Base-by-base conservation (phyloP, 2,797 vertebrate genomes). In the Sardinella longiceps region DNA sequence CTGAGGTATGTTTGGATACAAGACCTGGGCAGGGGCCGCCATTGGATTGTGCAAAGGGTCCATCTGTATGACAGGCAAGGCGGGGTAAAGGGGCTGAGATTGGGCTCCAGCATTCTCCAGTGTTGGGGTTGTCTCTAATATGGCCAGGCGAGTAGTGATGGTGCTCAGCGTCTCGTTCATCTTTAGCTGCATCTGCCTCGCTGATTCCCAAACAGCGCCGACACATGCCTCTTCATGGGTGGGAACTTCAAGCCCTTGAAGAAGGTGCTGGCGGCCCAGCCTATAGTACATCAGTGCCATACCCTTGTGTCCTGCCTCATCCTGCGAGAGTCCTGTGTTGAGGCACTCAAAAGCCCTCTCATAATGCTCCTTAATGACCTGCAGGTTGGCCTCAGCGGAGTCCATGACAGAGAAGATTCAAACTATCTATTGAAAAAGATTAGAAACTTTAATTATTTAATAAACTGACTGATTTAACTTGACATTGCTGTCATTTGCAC, bases 351-450 rank as follows among this genome's bases (percentile, higher is more conserved):
- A 96, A 0, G 97, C 97, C 88, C 93, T 92, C 87, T 94, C 93
- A 83, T 97, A 97, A 85, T 96, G 96, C 90, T 96, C 95, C 88
- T 91, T 96, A 87, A 99, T 96, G 83, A 94, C 90, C 88, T 95
- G 92, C 87, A 98, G 90, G 88, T 96, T 94, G 66, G 92, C 89
- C 82, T 95, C 96, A 87, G 92, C 84, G 86, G 88, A 87, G 63
- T 88, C 87, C 12, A 92, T 90, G 70, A 39, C 70, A 77, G 43
- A 43, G 70, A 77, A 39, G 33, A 77, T 77, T 43, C 66, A 39
- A 28, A 33, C 33, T 23, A 77, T 11, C 70, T 77, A 77, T 20
- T 39, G 70, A 77, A 60, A 60, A 7, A 43, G 37, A 6, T 77
- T 23, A 37, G 15, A 33, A 9, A 77, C 51, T 53, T n/a, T n/a